Conservation (phyloP, 1,140 invertebrate species). For the Tetragnatha versicolor region DNA sequence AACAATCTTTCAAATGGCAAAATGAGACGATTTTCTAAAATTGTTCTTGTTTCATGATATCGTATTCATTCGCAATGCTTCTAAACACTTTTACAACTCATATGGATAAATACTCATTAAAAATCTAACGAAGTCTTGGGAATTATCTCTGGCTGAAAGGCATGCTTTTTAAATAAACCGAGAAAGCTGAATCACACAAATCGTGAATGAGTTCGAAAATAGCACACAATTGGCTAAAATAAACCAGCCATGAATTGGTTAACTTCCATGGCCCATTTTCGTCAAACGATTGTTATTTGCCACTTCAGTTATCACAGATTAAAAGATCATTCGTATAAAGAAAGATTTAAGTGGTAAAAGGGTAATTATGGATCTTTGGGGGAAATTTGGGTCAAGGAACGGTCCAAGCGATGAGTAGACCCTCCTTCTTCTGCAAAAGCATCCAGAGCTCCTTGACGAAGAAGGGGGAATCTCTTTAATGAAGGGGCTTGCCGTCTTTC, state of each 20-base stretch:
- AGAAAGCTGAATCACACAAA: too few relatives aligned
- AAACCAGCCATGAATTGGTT: neutral
- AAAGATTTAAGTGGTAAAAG: neutral
- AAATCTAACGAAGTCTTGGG: too few relatives aligned
- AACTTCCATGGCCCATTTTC: neutral
- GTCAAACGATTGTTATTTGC: neutral
- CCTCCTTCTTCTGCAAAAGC: constrained; percentile 50
- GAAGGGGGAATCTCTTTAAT: constrained; percentile 46
- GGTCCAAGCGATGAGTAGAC: constrained; percentile 34
- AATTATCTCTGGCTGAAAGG: too few relatives aligned
- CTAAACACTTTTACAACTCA: too few relatives aligned
- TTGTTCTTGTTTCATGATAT: too few relatives aligned
- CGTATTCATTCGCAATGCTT: too few relatives aligned
- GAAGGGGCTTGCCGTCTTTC: constrained; percentile 38
- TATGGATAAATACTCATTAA: too few relatives aligned
- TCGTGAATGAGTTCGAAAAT: neutral
- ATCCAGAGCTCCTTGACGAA: constrained; percentile 49
- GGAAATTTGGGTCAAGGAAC: constrained; percentile 40
- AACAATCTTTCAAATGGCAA: too few relatives aligned
- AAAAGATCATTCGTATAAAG: neutral
- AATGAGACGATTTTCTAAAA: too few relatives aligned
- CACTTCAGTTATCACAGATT: constrained; percentile 4
- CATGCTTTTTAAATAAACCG: too few relatives aligned
- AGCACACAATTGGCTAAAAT: neutral
- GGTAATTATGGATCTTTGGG: constrained; percentile 21